Evolutionary conservation across 1,140 invertebrate genomes (phyloP), one percentile per base, ranked within the genome.

Genomic region (Euura saliciscinereae): DNA sequence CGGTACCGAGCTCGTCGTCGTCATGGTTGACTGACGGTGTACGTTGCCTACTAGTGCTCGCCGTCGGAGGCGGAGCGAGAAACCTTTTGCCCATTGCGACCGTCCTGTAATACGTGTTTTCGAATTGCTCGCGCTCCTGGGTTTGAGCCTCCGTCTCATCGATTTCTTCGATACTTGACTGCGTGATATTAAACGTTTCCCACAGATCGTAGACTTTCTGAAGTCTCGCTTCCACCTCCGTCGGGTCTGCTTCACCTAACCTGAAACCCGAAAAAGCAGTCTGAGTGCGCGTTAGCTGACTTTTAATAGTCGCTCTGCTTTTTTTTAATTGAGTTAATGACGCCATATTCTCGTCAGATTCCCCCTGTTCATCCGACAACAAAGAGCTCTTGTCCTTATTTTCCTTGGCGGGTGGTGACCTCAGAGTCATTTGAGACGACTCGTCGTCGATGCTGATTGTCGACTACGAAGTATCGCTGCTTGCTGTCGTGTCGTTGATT

Each of bases 151-250:
- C 45, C 3, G 71, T 6, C 6, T 72, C 66, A 3, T 72, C 71
- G 6, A 72, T 2, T 45, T 44, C 2, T 59, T 72, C 71, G 8
- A 72, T 72, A 59, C 45, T 10, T n/a, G 71, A 4, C 68, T 72
- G 71, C 4, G 45, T 10, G 2, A 43, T 59, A 11, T 72, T 10
- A 11, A 68, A 72, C 45, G 1, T 59, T 2, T 51, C 43, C 71
- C 66, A 72, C 10, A 72, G 7, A 2, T 72, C 71, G 66, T 68
- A 11, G 2, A 72, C 8, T 42, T 72, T 72, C 28, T 72, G 71
- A 5, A 72, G 2, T 42, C 71, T 68, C 66, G 71, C 71, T 72
- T 72, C 71, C 71, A 72, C 71, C 71, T 72, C 66, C 10, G 71
- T 43, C n/a, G 43, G 43, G 43, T 70, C 46, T 28, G 51, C 66